phyloP scores from a whole-genome alignment of 2,797 vertebrate species.

The Hydrophis major region DNA sequence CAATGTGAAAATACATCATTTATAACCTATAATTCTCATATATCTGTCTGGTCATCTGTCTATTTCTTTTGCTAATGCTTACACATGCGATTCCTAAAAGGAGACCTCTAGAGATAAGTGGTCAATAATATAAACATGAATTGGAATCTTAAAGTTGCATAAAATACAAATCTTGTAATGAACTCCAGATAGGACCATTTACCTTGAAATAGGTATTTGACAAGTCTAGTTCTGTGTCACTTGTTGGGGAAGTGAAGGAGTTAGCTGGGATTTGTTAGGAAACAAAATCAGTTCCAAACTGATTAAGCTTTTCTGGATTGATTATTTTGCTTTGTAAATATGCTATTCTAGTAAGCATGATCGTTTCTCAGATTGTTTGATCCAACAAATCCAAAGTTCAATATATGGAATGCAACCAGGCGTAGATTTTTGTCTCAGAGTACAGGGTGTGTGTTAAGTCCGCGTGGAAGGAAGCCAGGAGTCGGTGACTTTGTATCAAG shows the following conservation, averaged over 20 bases:
- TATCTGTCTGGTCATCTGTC: background rate
- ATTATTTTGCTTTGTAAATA: background rate
- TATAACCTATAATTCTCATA: background rate
- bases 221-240: background rate
- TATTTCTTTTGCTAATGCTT: background rate
- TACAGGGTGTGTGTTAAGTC: background rate
- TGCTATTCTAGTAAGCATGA: background rate
- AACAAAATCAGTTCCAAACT: background rate
- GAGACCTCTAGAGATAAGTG: background rate
- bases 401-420: background rate
- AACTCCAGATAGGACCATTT: background rate
- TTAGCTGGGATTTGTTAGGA: background rate
- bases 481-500: no score
- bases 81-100: background rate
- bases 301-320: background rate
- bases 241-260: background rate
- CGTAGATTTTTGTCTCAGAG: no score
- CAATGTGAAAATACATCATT: background rate
- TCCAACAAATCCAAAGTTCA: background rate
- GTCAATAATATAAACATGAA: background rate
- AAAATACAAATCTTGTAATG: background rate
- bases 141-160: background rate
- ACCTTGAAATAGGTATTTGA: background rate
- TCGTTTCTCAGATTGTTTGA: background rate
- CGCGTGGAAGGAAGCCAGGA: no score